Evolutionary conservation across 2,113 vertebrate species (phyloP).

Genomic region (Proteles cristata): DNA sequence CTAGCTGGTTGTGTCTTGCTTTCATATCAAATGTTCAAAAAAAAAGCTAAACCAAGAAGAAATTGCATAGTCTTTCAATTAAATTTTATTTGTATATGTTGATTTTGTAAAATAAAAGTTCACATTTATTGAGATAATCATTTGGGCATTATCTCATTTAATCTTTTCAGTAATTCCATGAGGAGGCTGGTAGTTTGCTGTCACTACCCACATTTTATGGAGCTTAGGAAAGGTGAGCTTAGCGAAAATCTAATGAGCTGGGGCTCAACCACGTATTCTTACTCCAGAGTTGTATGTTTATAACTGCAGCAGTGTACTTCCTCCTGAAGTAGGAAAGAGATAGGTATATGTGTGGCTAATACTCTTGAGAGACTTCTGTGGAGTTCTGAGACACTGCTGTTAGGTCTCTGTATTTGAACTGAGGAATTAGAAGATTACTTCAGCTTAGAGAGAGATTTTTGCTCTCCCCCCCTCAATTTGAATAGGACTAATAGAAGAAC

Average conservation of each 20-base stretch:
- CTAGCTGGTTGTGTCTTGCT: not conserved
- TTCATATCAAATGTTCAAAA: not conserved
- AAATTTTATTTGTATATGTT: not conserved
- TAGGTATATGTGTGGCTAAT: not conserved
- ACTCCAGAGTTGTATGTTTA: not conserved
- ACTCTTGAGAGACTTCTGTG: not conserved
- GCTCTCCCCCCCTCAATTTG: not conserved
- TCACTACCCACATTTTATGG: not conserved
- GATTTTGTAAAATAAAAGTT: not conserved
- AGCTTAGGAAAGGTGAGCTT: not conserved
- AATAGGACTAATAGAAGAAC: not conserved
- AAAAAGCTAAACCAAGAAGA: not conserved
- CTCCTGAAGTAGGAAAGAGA: not conserved
- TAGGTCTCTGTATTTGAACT: not conserved
- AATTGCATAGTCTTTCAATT: not conserved
- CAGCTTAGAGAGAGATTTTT: not conserved
- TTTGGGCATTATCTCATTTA: not conserved
- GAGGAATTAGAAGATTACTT: not conserved
- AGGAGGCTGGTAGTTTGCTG: not conserved
- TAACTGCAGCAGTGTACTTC: rapidly evolving
- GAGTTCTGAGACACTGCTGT: not conserved
- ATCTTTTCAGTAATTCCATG: not conserved
- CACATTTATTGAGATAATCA: not conserved
- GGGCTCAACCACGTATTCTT: not conserved
- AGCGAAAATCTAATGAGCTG: not conserved